These are phyloP conservation scores for Anagrus nilaparvatae DNA, from an alignment of 1,140 invertebrate species.

Conservation along the genomic window DNA sequence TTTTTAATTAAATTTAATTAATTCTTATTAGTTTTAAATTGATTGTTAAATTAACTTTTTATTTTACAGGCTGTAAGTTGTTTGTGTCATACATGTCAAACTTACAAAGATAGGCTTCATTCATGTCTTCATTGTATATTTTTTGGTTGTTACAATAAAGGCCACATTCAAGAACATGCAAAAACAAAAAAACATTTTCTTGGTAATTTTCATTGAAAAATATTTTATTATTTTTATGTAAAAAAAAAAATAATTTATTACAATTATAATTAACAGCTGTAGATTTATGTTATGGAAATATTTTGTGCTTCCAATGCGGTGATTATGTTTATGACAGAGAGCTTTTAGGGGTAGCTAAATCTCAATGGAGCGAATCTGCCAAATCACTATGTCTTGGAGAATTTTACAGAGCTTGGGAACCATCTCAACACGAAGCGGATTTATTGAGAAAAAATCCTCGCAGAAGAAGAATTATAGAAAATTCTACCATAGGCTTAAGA, in stretches of 20 bases:
- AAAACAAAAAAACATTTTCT: slow-evolving; percentile 71
- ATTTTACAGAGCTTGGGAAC: slow-evolving; percentile 69
- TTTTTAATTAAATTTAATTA: not conserved
- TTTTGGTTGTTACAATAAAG: slow-evolving; percentile 74
- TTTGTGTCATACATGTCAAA: slow-evolving; percentile 68
- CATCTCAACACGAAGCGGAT: slow-evolving; percentile 61
- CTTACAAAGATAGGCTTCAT: slow-evolving; percentile 65
- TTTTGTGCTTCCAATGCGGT: slow-evolving; percentile 84
- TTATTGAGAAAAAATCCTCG: slow-evolving; percentile 62
- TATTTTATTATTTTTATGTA: not conserved
- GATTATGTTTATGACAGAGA: slow-evolving; percentile 86
- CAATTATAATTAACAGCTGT: slow-evolving; percentile 46
- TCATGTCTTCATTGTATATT: slow-evolving; percentile 86
- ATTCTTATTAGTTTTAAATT: slow-evolving; percentile 8
- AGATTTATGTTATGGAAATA: slow-evolving; percentile 78
- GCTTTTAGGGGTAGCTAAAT: slow-evolving; percentile 52
- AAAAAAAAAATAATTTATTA: slow-evolving; percentile 5
- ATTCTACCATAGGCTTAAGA: slow-evolving; percentile 76
- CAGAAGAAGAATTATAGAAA: slow-evolving; percentile 64
- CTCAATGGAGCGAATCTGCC: slow-evolving; percentile 47
- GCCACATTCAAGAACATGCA: slow-evolving; percentile 79
- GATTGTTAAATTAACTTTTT: too few species aligned
- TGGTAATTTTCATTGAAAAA: slow-evolving; percentile 38
- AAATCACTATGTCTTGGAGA: slow-evolving; percentile 58
- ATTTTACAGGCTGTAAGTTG: slow-evolving; percentile 58